Evolutionary conservation across 2,113 vertebrate genomes (phyloP).

Genomic region (Pterocles orientalis): DNA sequence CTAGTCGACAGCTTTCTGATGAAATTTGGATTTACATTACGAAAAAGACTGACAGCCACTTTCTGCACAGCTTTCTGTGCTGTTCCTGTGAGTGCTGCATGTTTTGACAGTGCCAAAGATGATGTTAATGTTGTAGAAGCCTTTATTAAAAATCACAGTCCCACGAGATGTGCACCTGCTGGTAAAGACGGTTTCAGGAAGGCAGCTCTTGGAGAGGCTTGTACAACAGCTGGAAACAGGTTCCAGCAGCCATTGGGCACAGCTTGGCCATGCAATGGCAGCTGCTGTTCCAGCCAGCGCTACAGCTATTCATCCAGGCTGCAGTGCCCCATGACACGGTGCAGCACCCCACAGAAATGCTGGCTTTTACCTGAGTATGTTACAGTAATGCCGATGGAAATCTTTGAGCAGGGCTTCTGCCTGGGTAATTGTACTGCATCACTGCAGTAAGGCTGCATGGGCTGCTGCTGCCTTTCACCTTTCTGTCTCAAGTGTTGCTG

Average conservation of each 20-base stretch:
- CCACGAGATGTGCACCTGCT: rapidly evolving
- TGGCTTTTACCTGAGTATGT: neutral
- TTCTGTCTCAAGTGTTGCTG: neutral
- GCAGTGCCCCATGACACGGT: rapidly evolving
- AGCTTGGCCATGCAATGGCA: neutral
- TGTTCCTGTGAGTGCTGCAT: neutral
- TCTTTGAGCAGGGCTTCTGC: neutral
- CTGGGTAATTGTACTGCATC: rapidly evolving
- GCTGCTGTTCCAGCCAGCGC: rapidly evolving
- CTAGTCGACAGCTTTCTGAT: neutral
- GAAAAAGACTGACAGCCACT: neutral
- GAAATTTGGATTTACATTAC: neutral
- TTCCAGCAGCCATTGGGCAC: neutral
- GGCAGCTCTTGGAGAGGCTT: neutral
- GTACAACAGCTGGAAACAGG: neutral
- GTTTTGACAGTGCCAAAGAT: neutral
- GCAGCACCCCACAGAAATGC: neutral
- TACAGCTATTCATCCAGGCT: rapidly evolving
- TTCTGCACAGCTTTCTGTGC: neutral
- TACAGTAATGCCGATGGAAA: rapidly evolving
- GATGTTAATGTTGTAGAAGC: neutral
- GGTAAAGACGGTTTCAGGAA: neutral
- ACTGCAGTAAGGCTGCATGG: too few species aligned
- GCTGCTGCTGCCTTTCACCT: neutral
- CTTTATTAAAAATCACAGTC: neutral